Conservation (phyloP, 1,140 invertebrate species). For the Aphaenogaster rudis region DNA sequence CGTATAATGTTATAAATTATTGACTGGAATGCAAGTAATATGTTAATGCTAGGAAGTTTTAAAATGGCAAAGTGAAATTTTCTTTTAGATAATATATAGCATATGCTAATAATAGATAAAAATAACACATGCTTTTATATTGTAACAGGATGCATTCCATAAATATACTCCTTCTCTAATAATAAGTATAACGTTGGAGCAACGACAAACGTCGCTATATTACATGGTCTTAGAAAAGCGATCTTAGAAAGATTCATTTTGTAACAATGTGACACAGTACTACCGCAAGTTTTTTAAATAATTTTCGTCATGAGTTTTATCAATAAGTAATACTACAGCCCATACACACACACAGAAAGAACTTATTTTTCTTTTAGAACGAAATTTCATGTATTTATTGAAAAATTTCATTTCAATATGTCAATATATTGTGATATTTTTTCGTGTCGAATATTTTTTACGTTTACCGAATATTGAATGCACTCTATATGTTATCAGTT, state of each 20-base stretch:
- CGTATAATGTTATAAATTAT: constrained; percentile 1
- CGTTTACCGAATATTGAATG: neutral
- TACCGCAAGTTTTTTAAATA: neutral
- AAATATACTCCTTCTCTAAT: constrained; percentile 59
- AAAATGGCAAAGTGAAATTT: constrained; percentile 26
- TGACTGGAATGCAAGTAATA: constrained; percentile 21
- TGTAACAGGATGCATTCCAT: constrained; percentile 66
- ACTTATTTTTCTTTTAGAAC: neutral
- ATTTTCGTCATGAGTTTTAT: neutral
- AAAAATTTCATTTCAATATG: constrained; percentile 22
- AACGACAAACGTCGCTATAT: constrained; percentile 9
- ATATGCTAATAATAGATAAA: constrained; percentile 43
- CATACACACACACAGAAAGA: neutral
- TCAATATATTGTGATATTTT: constrained; percentile 20
- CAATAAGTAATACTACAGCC: neutral
- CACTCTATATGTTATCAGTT: constrained; percentile 24
- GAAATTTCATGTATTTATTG: neutral
- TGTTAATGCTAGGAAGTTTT: constrained; percentile 46
- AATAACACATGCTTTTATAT: constrained; percentile 7
- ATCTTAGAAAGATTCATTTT: neutral
- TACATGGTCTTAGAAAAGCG: neutral
- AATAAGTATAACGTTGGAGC: constrained; percentile 67
- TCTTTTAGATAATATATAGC: constrained; percentile 52
- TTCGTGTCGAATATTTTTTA: neutral
- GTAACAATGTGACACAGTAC: neutral